phyloP scores from a whole-genome alignment of 30 jellyfish, hydroid and myxozoan species.

The Turritopsis dohrnii region DNA sequence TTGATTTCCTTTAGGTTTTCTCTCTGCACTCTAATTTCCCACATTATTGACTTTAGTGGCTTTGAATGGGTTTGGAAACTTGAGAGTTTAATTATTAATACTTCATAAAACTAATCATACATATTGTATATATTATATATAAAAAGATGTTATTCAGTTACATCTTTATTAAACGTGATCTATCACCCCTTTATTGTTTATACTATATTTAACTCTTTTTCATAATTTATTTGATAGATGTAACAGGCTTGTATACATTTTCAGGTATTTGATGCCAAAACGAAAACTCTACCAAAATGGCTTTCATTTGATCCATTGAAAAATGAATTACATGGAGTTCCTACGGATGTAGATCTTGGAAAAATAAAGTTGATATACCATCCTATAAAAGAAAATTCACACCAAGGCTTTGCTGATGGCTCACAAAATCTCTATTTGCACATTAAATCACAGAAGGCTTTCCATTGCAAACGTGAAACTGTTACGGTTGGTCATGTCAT shows the following conservation, averaged over 20 bases:
- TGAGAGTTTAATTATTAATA: background rate
- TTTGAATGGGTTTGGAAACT: background rate
- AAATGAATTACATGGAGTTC: constrained; percentile 72
- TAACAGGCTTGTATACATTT: background rate
- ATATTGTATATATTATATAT: background rate
- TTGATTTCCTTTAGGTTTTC: background rate
- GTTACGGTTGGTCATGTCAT: constrained; percentile 60
- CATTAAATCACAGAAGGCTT: background rate
- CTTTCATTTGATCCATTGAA: constrained; percentile 42
- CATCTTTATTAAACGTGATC: background rate
- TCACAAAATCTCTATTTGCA: background rate
- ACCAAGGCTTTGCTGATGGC: background rate
- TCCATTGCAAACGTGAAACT: constrained; percentile 18
- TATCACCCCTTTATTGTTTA: background rate
- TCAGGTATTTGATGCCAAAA: background rate
- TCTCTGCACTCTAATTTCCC: background rate
- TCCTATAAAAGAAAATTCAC: background rate
- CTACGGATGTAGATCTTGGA: constrained; percentile 43
- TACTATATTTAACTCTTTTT: background rate
- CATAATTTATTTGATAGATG: too few species aligned
- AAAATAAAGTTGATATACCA: background rate
- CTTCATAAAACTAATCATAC: background rate
- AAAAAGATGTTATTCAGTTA: background rate
- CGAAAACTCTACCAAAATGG: constrained; percentile 69
- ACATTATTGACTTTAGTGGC: background rate